These are phyloP conservation scores for Gopherus flavomarginatus DNA, from an alignment of 2,113 vertebrate genomes.

Conservation along the genomic window DNA sequence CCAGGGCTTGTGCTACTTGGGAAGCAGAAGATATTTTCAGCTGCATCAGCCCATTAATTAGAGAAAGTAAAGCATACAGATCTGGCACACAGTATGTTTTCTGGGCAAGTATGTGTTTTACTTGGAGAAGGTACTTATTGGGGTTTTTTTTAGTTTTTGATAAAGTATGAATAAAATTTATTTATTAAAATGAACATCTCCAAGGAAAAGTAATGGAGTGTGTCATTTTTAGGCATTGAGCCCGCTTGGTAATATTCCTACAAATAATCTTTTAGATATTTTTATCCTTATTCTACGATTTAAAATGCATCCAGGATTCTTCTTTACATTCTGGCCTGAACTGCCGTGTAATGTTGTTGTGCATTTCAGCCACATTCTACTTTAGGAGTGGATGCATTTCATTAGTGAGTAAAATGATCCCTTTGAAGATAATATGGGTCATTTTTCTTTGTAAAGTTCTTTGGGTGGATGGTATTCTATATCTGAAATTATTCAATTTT, in stretches of 20 bases:
- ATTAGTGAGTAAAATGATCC: not conserved
- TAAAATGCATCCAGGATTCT: not conserved
- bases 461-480: not conserved
- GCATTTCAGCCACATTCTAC: rapidly evolving
- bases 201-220: not conserved
- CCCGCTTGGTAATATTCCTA: not conserved
- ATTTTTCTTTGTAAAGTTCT: not conserved
- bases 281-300: not conserved
- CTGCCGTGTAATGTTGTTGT: not conserved
- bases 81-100: not conserved
- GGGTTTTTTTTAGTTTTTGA: conserved; percentile 5
- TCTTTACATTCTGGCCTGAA: not conserved
- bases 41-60: conserved; percentile 15
- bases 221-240: not conserved
- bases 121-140: not conserved
- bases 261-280: not conserved
- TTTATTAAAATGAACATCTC: not conserved
- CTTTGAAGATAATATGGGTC: not conserved
- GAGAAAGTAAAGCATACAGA: not conserved
- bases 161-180: not conserved
- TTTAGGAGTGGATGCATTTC: not conserved
- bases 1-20: not conserved
- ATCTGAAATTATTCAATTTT: not conserved
- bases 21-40: conserved; percentile 17
- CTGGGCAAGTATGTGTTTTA: not conserved